A percentile compares a stretch with the other conserved stretches of the same genome.
Conservation (phyloP, 2,888 invertebrate genomes). For the Lasius fuliginosus region DNA sequence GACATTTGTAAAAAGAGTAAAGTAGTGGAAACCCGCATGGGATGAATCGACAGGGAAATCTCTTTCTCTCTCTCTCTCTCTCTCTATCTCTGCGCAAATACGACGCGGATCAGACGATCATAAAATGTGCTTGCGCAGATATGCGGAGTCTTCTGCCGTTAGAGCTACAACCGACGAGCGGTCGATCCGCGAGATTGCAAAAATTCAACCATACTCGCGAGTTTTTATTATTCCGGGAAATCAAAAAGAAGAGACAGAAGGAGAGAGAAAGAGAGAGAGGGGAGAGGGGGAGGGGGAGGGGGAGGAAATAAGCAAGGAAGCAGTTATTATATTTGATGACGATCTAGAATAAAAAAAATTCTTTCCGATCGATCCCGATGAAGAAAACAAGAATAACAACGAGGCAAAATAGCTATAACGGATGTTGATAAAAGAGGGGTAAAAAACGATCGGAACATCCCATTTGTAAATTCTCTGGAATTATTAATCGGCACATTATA, state of each 20-base stretch:
- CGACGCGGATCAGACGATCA: constrained; percentile 36
- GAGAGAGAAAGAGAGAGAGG: not conserved
- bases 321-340: not conserved
- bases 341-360: not conserved
- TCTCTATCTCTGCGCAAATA: constrained; percentile 8
- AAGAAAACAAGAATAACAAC: not conserved
- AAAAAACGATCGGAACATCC: not conserved
- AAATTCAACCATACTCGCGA: constrained; percentile 14
- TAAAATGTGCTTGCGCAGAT: constrained; percentile 40
- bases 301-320: not conserved
- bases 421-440: not conserved
- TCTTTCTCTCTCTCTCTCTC: not conserved
- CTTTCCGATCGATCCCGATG: not conserved
- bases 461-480: not conserved
- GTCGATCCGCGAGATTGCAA: constrained; percentile 15
- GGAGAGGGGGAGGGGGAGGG: too few species aligned
- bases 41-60: constrained; percentile 46
- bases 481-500: not conserved
- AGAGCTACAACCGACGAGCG: constrained; percentile 21
- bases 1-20: constrained; percentile 56
- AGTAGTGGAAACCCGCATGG: constrained; percentile 26
- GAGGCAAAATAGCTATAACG: not conserved
- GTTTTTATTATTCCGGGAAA: constrained; percentile 36
- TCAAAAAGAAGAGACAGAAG: not conserved
- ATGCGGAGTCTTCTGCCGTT: constrained; percentile 10